Base-by-base conservation (phyloP, 1,140 invertebrate genomes). In the Coptotermes formosanus region DNA sequence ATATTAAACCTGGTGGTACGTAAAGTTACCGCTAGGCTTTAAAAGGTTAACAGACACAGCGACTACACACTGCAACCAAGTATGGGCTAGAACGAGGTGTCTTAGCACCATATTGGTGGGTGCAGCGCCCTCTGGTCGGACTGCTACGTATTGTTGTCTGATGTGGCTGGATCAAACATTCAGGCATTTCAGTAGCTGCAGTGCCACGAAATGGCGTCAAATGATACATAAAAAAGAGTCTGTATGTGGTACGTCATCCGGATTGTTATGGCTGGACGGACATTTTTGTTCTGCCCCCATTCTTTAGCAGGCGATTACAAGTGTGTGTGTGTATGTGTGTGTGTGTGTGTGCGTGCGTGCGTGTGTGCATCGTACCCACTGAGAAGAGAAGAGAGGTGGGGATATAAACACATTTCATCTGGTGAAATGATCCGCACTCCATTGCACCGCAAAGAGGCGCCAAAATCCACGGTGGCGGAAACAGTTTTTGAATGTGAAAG, bases 401-500 rank as follows among this genome's bases (percentile, higher is more conserved):
- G 32, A 45, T 43, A 82, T 69, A 75, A 75, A 75, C 64, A 75
- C 64, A 82, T 86, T 83, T 86, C 81, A 82, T 64, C n/a, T 38
- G 85, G 86, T 87, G 84, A 85, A 87, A 87, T 87, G 86, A 87
- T 83, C 84, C 85, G 45, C 84, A 82, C 84, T 64, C 86, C 86
- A 87, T 87, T 87, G 82, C 86, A 23, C 85, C 85, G 81, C 86
- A 86, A 85, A 87, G 86, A 85, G 84, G 85, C 86, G 86, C 84
- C 86, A 85, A 85, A 87, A 87, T 86, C 82, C 84, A 87, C 52
- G 82, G 45, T 44, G 45, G 84, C 81, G 86, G 86, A 83, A 87
- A 87, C 86, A 87, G 48, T 87, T 84, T 55, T 45, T 32, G 85
- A 85, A 85, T 83, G 43, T 32, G 85, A 85, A 85, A 87, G 48